phyloP scores from a whole-genome alignment of 2,113 vertebrate species.

The Camelus bactrianus region DNA sequence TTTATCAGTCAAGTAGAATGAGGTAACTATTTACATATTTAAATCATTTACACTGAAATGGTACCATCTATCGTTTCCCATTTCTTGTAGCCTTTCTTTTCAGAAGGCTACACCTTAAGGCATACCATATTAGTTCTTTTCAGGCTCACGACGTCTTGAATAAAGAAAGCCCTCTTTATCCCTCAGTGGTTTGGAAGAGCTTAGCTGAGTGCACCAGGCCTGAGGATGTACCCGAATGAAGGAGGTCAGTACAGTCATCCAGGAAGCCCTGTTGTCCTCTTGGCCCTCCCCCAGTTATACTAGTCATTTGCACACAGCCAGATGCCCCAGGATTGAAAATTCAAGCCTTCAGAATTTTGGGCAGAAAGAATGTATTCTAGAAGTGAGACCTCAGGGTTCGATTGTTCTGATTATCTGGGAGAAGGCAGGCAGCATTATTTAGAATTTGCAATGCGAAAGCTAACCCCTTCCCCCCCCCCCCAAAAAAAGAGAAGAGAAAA shows the following conservation, averaged over 20 bases:
- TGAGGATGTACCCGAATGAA: not conserved
- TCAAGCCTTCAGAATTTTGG: constrained; percentile 53
- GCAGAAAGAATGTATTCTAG: constrained; percentile 22
- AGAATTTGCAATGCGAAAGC: not conserved
- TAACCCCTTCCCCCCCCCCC: not conserved
- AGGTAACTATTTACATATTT: not conserved
- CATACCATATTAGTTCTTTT: not conserved
- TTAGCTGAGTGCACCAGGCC: not conserved
- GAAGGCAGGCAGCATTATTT: constrained; percentile 18
- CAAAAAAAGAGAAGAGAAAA: not conserved
- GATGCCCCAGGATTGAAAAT: constrained; percentile 46
- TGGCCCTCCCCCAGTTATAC: not conserved
- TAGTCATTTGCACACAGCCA: constrained; percentile 35
- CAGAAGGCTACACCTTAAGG: not conserved
- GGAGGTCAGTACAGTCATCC: not conserved
- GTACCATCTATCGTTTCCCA: not conserved
- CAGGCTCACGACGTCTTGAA: not conserved
- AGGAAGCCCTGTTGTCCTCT: not conserved
- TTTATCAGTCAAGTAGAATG: not conserved
- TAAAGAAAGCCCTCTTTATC: constrained; percentile 39
- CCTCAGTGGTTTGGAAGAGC: not conserved
- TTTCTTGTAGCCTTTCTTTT: not conserved
- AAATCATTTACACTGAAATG: constrained; percentile 16
- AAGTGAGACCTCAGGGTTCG: constrained; percentile 33
- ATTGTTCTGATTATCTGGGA: not conserved